Conservation (phyloP, 2,113 vertebrate genomes). For the Myodes glareolus region DNA sequence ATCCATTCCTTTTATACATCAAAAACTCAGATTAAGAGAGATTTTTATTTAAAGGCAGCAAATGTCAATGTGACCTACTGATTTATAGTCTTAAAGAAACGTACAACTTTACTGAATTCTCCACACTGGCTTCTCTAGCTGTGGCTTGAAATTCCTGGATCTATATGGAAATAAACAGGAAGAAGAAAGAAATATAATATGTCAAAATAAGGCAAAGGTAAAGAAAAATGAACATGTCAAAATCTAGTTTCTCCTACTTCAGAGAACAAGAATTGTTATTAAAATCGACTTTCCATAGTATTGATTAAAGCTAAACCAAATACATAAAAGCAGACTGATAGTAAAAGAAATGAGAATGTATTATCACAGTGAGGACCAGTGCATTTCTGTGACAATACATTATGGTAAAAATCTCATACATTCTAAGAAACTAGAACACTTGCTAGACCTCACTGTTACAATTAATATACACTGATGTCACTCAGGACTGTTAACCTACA, state of each 20-base stretch:
- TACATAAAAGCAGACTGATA: slow-evolving; percentile 31
- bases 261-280: neutral
- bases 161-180: slow-evolving; percentile 64
- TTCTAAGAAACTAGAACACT: neutral
- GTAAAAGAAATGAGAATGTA: neutral
- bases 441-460: neutral
- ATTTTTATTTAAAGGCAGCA: neutral
- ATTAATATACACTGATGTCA: neutral
- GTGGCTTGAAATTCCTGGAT: slow-evolving; percentile 76
- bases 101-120: slow-evolving; percentile 75
- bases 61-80: neutral
- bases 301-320: slow-evolving; percentile 43
- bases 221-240: slow-evolving; percentile 34
- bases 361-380: neutral
- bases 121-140: slow-evolving; percentile 62
- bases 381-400: neutral
- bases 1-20: neutral
- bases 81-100: slow-evolving; percentile 62
- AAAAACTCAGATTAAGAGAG: neutral
- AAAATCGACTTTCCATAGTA: slow-evolving; percentile 31
- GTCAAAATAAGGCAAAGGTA: neutral
- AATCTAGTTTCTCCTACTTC: slow-evolving; percentile 25
- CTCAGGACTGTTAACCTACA: neutral
- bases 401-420: neutral
- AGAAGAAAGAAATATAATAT: neutral